Evolutionary conservation across 2,888 invertebrate genomes (phyloP), one percentile per base, ranked within the genome.

Genomic region (Bombylius major): DNA sequence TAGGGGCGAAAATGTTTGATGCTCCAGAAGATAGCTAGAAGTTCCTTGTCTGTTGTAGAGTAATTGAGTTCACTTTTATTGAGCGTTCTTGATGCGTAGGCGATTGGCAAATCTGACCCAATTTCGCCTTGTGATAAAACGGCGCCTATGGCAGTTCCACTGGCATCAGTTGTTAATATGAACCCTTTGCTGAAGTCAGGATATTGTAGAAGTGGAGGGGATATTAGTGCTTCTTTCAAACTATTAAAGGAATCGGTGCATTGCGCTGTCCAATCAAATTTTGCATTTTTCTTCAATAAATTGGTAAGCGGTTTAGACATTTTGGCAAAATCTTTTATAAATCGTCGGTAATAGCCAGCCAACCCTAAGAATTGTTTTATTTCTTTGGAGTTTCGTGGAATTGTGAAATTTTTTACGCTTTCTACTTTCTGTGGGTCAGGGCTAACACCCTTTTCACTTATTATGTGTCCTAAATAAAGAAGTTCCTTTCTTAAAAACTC

Each of bases 151-250:
- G 64, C 66, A 4, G 14, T 57, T 11, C 62, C 53, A 12, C 60
- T 59, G 1, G 67, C 67, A 48, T 68, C 67, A 1, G 65, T 64
- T 1, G 66, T 64, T 12, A 68, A 12, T 8, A 58, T 52, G 51
- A 68, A 68, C 4, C 59, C 54, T 57, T 65, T 56, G 0, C 56
- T 50, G 53, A 70, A 71, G 54, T 69, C 66, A 5, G 68, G 68
- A 49, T 67, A 71, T 54, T 67, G 62, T 32, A 73, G 50, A 9
- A 72, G 59, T 0, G 68, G 69, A 42, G 63, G 63, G 47, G 63
- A 5, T 4, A 51, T 34, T 5, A 58, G 47, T 5, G 12, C 34
- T 45, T 58, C 23, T 32, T 56, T 56, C 7, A 55, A 11, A 31
- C 13, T 54, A 12, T 49, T 14, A 13, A 56, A 59, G 12, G 56